Conservation (phyloP, 2,113 vertebrate genomes). For the Speoplatyrhinus poulsoni region DNA sequence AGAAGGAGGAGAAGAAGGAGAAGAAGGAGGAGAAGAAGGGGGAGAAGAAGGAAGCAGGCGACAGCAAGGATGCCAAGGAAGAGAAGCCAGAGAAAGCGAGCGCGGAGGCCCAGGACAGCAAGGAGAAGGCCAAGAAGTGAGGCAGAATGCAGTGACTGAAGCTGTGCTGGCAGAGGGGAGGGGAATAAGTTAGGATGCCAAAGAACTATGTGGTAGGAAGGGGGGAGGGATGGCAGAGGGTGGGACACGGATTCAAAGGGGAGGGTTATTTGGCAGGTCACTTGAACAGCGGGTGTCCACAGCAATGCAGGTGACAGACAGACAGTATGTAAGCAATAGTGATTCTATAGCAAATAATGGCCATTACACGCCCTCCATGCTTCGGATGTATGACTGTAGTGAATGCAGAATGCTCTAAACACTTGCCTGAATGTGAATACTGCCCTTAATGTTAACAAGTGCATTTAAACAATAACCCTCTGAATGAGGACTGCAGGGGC, state of each 20-base stretch:
- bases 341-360: conserved; percentile 71
- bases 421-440: conserved; percentile 73
- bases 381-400: conserved; percentile 82
- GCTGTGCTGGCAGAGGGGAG: conserved; percentile 4
- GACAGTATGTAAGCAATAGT: conserved; percentile 73
- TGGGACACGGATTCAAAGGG: conserved; percentile 1
- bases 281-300: conserved; percentile 35
- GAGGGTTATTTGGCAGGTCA: conserved; percentile 35
- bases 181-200: conserved; percentile 51
- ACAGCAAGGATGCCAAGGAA: conserved; percentile 44
- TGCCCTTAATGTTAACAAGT: conserved; percentile 81
- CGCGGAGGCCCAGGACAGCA: conserved; percentile 77
- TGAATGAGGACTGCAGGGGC: conserved; percentile 35
- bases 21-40: conserved; percentile 69
- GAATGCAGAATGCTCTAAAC: conserved; percentile 76
- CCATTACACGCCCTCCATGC: conserved; percentile 66
- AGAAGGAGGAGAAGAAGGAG: conserved; percentile 59
- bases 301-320: conserved; percentile 46
- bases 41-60: conserved; percentile 47
- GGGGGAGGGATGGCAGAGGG: neutral
- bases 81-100: conserved; percentile 81
- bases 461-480: conserved; percentile 80
- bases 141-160: conserved; percentile 50
- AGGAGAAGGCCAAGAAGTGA: conserved; percentile 76
- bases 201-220: conserved; percentile 44